These are phyloP conservation scores for Zosterops hypoxanthus DNA, from an alignment of 2,113 vertebrate species.

Conservation along the genomic window DNA sequence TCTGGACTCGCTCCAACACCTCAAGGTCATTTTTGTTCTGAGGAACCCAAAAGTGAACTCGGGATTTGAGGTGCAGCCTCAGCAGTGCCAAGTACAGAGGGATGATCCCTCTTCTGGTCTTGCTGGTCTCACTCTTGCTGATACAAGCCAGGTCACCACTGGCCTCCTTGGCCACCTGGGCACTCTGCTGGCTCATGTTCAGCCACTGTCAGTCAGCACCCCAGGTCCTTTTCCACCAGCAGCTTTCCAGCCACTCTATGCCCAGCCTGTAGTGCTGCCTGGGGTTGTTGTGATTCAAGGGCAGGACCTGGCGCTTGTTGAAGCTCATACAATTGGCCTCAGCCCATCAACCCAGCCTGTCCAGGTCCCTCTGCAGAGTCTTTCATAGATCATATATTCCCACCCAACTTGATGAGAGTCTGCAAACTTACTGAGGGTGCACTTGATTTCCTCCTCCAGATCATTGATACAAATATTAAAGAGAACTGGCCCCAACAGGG, in stretches of 20 bases:
- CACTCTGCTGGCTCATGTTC: not conserved
- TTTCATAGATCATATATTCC: not conserved
- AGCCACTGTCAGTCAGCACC: accelerated
- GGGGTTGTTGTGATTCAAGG: not conserved
- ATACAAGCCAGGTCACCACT: not conserved
- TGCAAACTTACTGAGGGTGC: not conserved
- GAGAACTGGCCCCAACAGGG: accelerated
- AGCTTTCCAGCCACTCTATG: not conserved
- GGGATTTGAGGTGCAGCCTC: not conserved
- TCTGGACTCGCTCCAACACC: not conserved
- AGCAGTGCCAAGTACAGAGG: accelerated
- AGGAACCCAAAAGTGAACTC: not conserved
- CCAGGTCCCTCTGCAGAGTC: not conserved
- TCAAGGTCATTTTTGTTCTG: not conserved
- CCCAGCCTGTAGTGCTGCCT: accelerated
- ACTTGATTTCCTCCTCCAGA: accelerated
- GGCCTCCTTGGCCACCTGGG: not conserved
- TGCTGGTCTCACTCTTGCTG: not conserved
- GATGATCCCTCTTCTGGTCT: accelerated
- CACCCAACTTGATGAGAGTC: accelerated
- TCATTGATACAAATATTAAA: not conserved
- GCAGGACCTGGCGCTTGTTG: accelerated
- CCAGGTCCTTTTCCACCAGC: accelerated
- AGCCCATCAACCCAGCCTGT: accelerated
- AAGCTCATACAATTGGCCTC: accelerated